phyloP scores from a whole-genome alignment of 2,797 vertebrate genomes.

The Choloepus didactylus region DNA sequence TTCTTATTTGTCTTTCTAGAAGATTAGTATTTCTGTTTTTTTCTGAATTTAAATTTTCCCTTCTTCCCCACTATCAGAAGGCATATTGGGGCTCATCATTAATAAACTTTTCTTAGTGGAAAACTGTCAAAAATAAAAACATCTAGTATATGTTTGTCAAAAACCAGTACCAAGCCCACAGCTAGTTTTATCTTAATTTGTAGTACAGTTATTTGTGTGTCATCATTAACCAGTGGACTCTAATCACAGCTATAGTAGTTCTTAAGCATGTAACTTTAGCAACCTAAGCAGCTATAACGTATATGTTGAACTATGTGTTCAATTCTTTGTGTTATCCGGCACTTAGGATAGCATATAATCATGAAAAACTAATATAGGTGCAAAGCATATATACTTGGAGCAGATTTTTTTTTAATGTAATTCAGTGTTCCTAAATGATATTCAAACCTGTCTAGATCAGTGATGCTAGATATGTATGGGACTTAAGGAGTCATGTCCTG shows the following conservation, averaged over 20 bases:
- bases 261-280: background rate
- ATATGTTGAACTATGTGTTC: constrained; percentile 11
- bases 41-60: background rate
- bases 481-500: constrained; percentile 40
- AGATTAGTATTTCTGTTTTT: constrained; percentile 22
- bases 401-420: background rate
- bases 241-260: background rate
- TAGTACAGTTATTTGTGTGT: background rate
- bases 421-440: background rate
- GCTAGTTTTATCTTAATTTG: background rate
- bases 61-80: background rate
- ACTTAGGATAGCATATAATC: background rate
- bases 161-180: background rate
- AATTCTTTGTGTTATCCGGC: constrained; percentile 1
- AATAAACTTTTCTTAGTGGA: constrained; percentile 17
- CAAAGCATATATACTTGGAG: background rate
- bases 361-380: background rate
- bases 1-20: constrained; percentile 44
- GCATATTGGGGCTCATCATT: background rate
- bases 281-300: constrained; percentile 10
- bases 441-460: background rate
- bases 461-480: background rate
- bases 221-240: background rate
- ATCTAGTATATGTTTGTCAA: constrained; percentile 18
- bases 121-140: constrained; percentile 25